These are phyloP conservation scores for Drosophila bunnanda DNA, from an alignment of 2,888 invertebrate species.

Conservation along the genomic window DNA sequence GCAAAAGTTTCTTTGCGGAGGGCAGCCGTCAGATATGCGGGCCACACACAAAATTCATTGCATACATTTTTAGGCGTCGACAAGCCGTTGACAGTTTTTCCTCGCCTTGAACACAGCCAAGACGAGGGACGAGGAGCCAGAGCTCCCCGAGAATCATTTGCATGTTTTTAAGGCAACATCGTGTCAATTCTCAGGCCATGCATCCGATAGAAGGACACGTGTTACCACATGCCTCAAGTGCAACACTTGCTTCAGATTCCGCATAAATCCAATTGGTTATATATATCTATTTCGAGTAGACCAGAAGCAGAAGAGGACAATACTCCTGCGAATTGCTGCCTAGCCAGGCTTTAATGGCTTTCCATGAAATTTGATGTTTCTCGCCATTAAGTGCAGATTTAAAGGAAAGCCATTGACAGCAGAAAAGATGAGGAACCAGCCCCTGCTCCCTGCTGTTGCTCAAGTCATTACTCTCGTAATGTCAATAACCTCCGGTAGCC, in stretches of 20 bases:
- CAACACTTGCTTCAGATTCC: slow-evolving; percentile 2
- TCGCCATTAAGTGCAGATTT: slow-evolving; percentile 63
- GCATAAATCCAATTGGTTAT: slow-evolving; percentile 2
- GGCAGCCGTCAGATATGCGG: slow-evolving; percentile 69
- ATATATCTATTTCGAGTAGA: background rate
- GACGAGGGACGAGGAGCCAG: background rate
- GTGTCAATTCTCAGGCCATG: slow-evolving; percentile 50
- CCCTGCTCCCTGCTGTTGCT: slow-evolving; percentile 3
- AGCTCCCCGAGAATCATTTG: slow-evolving; percentile 54
- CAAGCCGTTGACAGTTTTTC: slow-evolving; percentile 71
- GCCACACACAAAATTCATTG: slow-evolving; percentile 50
- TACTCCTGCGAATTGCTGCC: background rate
- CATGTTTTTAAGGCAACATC: slow-evolving; percentile 65
- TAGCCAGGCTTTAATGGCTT: slow-evolving; percentile 53
- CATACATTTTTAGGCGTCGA: slow-evolving; percentile 57
- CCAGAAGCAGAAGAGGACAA: background rate
- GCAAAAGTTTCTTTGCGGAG: slow-evolving; percentile 48
- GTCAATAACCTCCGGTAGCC: slow-evolving; percentile 67
- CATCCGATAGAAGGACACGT: slow-evolving; percentile 57
- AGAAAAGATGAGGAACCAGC: background rate
- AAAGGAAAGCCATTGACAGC: slow-evolving; percentile 37
- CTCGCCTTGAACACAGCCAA: slow-evolving; percentile 13
- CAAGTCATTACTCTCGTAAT: slow-evolving; percentile 23
- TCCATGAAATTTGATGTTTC: slow-evolving; percentile 61
- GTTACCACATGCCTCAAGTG: slow-evolving; percentile 35